Conservation (phyloP, 2,888 invertebrate genomes). For the Odontocolon sp. region DNA sequence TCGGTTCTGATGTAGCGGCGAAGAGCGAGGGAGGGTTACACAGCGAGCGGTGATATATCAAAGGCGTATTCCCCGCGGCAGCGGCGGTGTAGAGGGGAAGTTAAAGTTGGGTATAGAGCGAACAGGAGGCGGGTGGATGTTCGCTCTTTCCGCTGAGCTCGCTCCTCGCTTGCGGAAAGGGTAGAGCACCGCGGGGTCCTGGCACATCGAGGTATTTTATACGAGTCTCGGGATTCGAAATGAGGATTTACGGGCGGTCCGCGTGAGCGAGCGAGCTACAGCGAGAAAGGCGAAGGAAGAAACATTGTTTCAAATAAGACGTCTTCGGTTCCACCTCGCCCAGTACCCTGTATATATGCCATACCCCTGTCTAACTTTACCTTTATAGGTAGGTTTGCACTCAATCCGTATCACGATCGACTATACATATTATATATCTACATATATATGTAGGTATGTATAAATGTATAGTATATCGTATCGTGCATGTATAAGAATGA, state of each 20-base stretch:
- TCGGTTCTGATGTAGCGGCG: slow-evolving; percentile 24
- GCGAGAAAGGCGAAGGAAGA: slow-evolving; percentile 60
- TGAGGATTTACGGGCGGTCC: slow-evolving; percentile 79
- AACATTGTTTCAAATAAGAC: slow-evolving; percentile 80
- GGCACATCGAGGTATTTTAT: slow-evolving; percentile 74
- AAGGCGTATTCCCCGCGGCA: slow-evolving; percentile 60
- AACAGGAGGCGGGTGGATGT: slow-evolving; percentile 13
- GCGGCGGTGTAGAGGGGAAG: slow-evolving; percentile 59
- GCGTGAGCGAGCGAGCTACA: slow-evolving; percentile 62
- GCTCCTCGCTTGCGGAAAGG: slow-evolving; percentile 59
- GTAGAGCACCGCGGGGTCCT: slow-evolving; percentile 54
- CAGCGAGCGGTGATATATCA: slow-evolving; percentile 71
- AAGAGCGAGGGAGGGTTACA: slow-evolving; percentile 13
- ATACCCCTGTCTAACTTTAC: not conserved
- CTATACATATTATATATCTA: not conserved
- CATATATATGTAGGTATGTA: not conserved
- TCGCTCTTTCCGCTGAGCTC: slow-evolving; percentile 47
- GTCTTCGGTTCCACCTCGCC: slow-evolving; percentile 63
- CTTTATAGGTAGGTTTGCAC: slow-evolving; percentile 15
- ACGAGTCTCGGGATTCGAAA: slow-evolving; percentile 78
- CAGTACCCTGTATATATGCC: not conserved
- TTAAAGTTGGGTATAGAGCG: slow-evolving; percentile 40
- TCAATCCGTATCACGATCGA: slow-evolving; percentile 14
- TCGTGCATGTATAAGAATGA: not conserved
- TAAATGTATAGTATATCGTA: not conserved